These are phyloP conservation scores for Plusia festucae DNA, from an alignment of 2,888 invertebrate genomes.

Conservation along the genomic window DNA sequence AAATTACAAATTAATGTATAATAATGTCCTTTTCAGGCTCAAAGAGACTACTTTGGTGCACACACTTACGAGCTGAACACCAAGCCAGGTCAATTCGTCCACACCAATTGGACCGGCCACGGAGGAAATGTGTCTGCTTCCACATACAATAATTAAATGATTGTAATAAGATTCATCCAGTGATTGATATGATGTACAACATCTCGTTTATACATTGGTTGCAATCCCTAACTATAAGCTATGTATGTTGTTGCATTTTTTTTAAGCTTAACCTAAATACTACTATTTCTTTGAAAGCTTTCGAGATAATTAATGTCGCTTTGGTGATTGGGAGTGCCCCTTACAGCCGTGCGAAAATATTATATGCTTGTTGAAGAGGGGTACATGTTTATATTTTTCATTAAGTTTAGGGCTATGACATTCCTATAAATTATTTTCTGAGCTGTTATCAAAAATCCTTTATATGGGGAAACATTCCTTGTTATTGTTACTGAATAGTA, in stretches of 20 bases:
- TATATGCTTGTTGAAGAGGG: not conserved
- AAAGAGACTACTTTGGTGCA: constrained; percentile 99
- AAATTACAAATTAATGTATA: not conserved
- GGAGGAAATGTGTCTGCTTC: constrained; percentile 99
- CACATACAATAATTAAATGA: constrained; percentile 91
- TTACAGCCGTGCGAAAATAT: not conserved
- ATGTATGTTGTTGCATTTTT: constrained; percentile 45
- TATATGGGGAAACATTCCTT: constrained; percentile 27
- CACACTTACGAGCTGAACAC: constrained; percentile 98
- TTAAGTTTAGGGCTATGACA: constrained; percentile 18
- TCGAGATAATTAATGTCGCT: constrained; percentile 22
- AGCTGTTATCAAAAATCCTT: constrained; percentile 14
- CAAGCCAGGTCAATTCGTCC: constrained; percentile 96
- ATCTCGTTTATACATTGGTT: constrained; percentile 8
- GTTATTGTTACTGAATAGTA: not conserved
- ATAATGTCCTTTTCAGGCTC: constrained; percentile 90
- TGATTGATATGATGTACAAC: constrained; percentile 3
- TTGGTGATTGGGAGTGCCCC: constrained; percentile 33
- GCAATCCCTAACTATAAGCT: constrained; percentile 21
- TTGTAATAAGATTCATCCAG: constrained; percentile 6
- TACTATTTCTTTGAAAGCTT: constrained; percentile 10
- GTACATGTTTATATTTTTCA: constrained; percentile 8
- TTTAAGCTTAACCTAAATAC: constrained; percentile 13
- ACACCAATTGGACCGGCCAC: constrained; percentile 99
- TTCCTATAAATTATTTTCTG: constrained; percentile 36